A percentile compares a stretch with the other conserved stretches of the same genome.
phyloP scores from a whole-genome alignment of 2,888 invertebrate species.

The Stratiomys singularior region DNA sequence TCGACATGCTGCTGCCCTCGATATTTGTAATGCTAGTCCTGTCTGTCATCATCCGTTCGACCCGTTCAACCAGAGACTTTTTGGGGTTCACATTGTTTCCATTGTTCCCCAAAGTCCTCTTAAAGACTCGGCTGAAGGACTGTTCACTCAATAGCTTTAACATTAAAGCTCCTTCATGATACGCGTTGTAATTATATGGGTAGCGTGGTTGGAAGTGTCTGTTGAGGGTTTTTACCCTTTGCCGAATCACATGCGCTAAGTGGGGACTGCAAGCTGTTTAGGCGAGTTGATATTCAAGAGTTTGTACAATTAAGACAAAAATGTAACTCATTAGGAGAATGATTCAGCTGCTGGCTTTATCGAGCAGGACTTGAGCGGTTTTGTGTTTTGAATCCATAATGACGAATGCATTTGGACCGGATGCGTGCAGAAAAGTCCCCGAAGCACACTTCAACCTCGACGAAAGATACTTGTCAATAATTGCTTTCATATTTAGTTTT shows the following conservation, averaged over 20 bases:
- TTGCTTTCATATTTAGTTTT: no score
- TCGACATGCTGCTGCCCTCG: neutral
- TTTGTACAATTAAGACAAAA: no score
- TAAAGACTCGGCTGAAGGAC: slow-evolving; percentile 7
- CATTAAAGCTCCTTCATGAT: slow-evolving; percentile 5
- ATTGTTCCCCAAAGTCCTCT: slow-evolving; percentile 38
- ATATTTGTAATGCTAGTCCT: slow-evolving; percentile 21
- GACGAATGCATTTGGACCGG: no score
- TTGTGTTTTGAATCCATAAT: no score
- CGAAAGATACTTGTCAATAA: no score
- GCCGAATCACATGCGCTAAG: neutral
- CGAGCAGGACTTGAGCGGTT: no score
- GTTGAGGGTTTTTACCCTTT: neutral
- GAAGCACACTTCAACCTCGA: no score
- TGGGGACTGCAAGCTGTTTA: neutral
- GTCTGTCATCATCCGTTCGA: neutral
- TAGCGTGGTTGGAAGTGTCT: neutral
- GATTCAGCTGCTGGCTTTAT: no score
- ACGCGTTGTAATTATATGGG: slow-evolving; percentile 12
- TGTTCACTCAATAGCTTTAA: slow-evolving; percentile 12
- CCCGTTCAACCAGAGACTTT: slow-evolving; percentile 27
- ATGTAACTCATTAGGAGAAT: no score
- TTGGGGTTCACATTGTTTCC: slow-evolving; percentile 40
- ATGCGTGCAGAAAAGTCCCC: no score
- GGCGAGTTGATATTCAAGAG: no score